Conservation (phyloP, 2,113 vertebrate species). For the Cavia porcellus region DNA sequence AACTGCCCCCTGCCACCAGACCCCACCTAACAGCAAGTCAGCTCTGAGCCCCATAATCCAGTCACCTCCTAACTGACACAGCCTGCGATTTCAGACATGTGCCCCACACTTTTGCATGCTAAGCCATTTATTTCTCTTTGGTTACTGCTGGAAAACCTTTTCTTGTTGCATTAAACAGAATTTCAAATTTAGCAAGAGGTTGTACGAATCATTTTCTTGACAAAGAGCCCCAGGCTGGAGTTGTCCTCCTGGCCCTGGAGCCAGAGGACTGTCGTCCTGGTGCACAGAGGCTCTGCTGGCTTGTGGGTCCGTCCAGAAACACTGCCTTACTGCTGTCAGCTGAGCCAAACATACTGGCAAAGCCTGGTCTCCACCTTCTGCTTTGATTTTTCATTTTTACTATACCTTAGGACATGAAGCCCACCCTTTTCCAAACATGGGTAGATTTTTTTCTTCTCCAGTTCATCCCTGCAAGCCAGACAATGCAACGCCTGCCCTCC, state of each 20-base stretch:
- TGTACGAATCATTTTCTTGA: background rate
- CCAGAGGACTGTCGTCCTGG: background rate
- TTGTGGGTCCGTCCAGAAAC: background rate
- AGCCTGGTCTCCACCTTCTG: background rate
- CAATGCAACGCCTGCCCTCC: background rate
- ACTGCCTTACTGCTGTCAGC: too few relatives aligned
- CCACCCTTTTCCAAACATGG: background rate
- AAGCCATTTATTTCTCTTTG: background rate
- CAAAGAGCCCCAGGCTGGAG: background rate
- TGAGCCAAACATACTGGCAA: background rate
- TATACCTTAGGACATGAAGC: background rate
- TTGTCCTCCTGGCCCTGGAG: background rate
- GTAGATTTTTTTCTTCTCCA: background rate
- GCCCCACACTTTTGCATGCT: background rate
- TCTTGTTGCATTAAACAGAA: background rate
- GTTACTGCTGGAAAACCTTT: slow-evolving; percentile 8
- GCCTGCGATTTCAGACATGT: background rate
- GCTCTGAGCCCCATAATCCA: background rate
- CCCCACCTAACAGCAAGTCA: background rate
- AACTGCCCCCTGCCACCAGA: background rate
- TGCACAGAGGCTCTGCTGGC: background rate
- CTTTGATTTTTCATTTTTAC: background rate
- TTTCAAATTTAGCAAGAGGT: slow-evolving; percentile 32
- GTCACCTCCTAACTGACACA: background rate
- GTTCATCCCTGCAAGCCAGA: background rate